Conservation (phyloP, 2,797 vertebrate species). For the Notolabrus celidotus region DNA sequence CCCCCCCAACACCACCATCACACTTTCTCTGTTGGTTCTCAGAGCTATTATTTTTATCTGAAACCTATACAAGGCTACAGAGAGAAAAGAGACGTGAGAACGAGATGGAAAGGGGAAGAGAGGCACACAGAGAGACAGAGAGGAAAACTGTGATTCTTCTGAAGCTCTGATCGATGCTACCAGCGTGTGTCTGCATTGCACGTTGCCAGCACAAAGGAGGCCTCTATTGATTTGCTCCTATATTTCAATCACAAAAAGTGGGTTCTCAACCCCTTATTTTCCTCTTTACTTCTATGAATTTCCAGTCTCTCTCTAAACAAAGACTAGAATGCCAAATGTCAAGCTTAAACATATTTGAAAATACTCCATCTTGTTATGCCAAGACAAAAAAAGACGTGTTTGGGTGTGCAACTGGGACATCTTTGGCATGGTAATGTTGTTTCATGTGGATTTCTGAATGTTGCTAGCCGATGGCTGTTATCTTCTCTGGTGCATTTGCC, state of each 20-base stretch:
- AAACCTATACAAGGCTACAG: slow-evolving; percentile 68
- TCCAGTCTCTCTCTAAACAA: slow-evolving; percentile 44
- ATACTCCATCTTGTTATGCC: slow-evolving; percentile 32
- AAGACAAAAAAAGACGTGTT: slow-evolving; percentile 43
- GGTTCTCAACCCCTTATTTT: slow-evolving; percentile 53
- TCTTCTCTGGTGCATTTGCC: slow-evolving; percentile 58
- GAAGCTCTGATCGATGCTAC: slow-evolving; percentile 81
- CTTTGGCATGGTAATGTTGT: slow-evolving; percentile 54
- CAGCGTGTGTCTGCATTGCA: slow-evolving; percentile 74
- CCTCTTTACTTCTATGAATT: slow-evolving; percentile 46
- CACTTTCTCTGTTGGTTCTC: slow-evolving; percentile 63
- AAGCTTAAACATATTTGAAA: slow-evolving; percentile 43
- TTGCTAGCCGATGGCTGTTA: slow-evolving; percentile 53
- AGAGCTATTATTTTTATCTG: slow-evolving; percentile 82
- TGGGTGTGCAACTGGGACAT: slow-evolving; percentile 33
- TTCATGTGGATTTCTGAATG: slow-evolving; percentile 51
- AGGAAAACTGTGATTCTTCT: slow-evolving; percentile 79
- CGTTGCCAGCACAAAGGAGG: slow-evolving; percentile 68
- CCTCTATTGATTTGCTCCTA: slow-evolving; percentile 76
- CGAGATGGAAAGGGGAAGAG: slow-evolving; percentile 33
- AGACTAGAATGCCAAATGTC: slow-evolving; percentile 36
- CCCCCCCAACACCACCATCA: slow-evolving; percentile 1
- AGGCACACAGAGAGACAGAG: slow-evolving; percentile 47
- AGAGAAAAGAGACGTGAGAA: slow-evolving; percentile 57
- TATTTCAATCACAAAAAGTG: slow-evolving; percentile 72